A percentile compares a stretch with the other conserved stretches of the same genome.
These are phyloP conservation scores for Amphiduros pacificus DNA, from an alignment of 2,888 invertebrate genomes.

Conservation along the genomic window DNA sequence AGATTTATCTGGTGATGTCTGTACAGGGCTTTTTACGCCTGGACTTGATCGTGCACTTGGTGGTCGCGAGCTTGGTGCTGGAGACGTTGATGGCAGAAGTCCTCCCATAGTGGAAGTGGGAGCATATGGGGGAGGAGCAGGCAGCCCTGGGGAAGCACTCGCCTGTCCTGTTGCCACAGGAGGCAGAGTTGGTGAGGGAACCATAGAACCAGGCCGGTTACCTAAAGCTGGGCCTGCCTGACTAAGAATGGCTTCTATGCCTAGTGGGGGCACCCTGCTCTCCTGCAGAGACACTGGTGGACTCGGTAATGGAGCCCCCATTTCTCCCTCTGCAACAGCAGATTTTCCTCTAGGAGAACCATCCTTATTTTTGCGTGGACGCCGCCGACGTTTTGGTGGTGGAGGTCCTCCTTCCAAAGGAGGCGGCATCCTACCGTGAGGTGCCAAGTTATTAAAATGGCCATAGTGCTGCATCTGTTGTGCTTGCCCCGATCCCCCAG, in stretches of 20 bases:
- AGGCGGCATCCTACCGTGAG: slow-evolving; percentile 15
- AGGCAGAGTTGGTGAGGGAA: not conserved
- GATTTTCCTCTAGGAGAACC: not conserved
- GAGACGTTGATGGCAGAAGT: not conserved
- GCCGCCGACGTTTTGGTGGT: slow-evolving; percentile 16
- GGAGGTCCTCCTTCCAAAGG: slow-evolving; percentile 19
- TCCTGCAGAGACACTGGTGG: not conserved
- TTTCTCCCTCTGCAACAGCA: slow-evolving; percentile 1
- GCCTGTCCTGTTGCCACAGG: not conserved
- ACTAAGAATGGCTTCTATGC: not conserved
- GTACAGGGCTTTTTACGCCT: slow-evolving; percentile 1
- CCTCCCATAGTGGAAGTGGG: not conserved
- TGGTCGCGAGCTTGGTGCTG: not conserved
- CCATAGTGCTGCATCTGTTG: slow-evolving; percentile 20
- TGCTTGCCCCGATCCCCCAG: no score
- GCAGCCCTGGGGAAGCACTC: not conserved
- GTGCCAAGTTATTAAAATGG: slow-evolving; percentile 13
- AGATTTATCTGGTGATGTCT: slow-evolving; percentile 10
- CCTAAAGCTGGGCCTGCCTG: slow-evolving; percentile 4
- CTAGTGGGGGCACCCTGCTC: slow-evolving; percentile 10
- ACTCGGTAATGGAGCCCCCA: not conserved
- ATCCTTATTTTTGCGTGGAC: slow-evolving; percentile 22
- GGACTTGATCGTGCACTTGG: no score
- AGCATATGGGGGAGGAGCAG: not conserved
- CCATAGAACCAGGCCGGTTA: not conserved